phyloP scores from a whole-genome alignment of 2,113 vertebrate genomes.

The Eudyptes chrysolophus region DNA sequence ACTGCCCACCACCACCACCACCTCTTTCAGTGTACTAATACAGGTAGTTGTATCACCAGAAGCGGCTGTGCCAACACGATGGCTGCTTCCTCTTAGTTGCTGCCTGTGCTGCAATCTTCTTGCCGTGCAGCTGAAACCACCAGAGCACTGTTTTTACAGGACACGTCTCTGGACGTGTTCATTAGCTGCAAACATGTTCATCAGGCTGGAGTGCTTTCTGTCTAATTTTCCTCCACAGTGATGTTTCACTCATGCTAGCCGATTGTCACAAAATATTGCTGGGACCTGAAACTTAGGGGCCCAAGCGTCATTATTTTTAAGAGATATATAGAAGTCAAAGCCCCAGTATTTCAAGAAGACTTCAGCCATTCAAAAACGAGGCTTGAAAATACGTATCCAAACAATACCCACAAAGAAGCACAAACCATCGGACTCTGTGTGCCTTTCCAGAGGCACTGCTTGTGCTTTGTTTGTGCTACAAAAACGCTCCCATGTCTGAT shows the following conservation, averaged over 20 bases:
- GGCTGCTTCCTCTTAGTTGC: background rate
- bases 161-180: background rate
- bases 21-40: background rate
- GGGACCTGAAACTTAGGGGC: background rate
- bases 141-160: background rate
- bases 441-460: no score
- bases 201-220: background rate
- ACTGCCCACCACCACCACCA: no score
- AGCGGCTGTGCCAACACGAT: accelerated
- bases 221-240: background rate
- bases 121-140: background rate
- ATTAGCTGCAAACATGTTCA: background rate
- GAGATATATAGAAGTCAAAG: background rate
- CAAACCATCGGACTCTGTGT: background rate
- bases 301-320: background rate
- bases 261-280: background rate
- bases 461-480: background rate
- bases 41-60: background rate
- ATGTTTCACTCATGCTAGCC: background rate
- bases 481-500: accelerated
- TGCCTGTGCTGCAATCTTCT: background rate
- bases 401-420: background rate
- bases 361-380: background rate
- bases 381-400: background rate
- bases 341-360: background rate